These are phyloP conservation scores for Botrylloides violaceus DNA, from an alignment of 23 tunicate species.

Conservation along the genomic window DNA sequence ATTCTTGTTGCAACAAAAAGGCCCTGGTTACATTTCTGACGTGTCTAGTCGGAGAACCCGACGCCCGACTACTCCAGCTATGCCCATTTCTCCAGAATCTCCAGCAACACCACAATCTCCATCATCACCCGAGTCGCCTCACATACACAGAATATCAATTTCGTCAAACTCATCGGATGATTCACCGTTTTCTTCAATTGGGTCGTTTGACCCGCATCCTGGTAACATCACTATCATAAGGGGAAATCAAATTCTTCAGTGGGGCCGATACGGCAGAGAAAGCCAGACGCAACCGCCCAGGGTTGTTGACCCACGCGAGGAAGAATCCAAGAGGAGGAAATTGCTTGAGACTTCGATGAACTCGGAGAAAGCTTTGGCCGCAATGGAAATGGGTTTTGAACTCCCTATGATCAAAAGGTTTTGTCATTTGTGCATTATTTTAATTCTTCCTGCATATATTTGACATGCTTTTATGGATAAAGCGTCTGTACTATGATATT, in stretches of 20 bases:
- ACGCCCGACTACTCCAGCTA: neutral
- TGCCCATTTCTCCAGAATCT: neutral
- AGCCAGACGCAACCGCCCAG: neutral
- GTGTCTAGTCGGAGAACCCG: neutral
- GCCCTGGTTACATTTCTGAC: neutral
- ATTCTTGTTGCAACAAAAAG: conserved; percentile 20
- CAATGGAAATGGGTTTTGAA: conserved; percentile 26
- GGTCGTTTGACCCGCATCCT: too few species aligned
- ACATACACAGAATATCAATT: too few species aligned
- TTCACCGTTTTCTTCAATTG: conserved; percentile 3
- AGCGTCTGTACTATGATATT: too few species aligned
- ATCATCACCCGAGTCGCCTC: neutral
- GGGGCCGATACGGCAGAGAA: neutral
- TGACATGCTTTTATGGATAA: too few species aligned
- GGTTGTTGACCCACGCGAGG: conserved; percentile 19
- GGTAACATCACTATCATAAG: neutral
- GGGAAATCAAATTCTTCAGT: neutral
- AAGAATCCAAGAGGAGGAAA: neutral
- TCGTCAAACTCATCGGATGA: neutral
- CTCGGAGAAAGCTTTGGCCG: neutral
- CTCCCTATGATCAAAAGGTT: conserved; percentile 6
- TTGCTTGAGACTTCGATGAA: neutral
- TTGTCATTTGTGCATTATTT: too few species aligned
- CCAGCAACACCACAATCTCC: neutral
- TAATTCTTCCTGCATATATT: too few species aligned